Percentiles rank a stretch among this genome's conserved stretches.
Conservation (phyloP, 2,113 vertebrate genomes). For the Sula dactylatra region DNA sequence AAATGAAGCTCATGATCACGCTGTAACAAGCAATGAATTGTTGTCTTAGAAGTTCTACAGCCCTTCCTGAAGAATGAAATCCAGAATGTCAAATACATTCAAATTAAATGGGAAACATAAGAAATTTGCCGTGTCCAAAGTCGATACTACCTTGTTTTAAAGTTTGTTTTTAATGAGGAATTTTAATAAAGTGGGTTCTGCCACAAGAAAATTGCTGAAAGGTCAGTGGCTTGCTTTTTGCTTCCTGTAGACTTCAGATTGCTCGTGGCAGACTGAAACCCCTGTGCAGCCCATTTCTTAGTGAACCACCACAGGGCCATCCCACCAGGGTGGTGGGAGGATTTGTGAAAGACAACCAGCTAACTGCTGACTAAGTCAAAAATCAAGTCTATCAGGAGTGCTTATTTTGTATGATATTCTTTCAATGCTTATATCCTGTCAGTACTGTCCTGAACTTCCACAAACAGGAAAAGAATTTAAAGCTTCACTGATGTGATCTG, state of each 20-base stretch:
- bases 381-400: not conserved
- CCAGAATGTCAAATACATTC: not conserved
- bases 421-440: not conserved
- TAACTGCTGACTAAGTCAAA: not conserved
- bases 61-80: not conserved
- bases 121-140: not conserved
- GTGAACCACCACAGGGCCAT: not conserved
- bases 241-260: not conserved
- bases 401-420: not conserved
- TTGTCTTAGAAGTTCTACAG: not conserved
- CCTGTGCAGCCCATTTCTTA: not conserved
- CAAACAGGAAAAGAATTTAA: not conserved
- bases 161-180: not conserved
- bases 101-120: not conserved
- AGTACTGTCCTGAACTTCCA: not conserved
- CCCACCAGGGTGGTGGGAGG: not conserved
- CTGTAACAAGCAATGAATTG: rapidly evolving
- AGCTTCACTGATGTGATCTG: not conserved
- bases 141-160: not conserved
- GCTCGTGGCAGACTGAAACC: not conserved
- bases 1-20: not conserved
- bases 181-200: not conserved
- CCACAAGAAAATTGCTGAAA: not conserved
- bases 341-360: not conserved
- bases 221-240: not conserved